A percentile compares a stretch with the other conserved stretches of the same genome.
Conservation (phyloP, 2,113 vertebrate species). For the Muntiacus reevesi region DNA sequence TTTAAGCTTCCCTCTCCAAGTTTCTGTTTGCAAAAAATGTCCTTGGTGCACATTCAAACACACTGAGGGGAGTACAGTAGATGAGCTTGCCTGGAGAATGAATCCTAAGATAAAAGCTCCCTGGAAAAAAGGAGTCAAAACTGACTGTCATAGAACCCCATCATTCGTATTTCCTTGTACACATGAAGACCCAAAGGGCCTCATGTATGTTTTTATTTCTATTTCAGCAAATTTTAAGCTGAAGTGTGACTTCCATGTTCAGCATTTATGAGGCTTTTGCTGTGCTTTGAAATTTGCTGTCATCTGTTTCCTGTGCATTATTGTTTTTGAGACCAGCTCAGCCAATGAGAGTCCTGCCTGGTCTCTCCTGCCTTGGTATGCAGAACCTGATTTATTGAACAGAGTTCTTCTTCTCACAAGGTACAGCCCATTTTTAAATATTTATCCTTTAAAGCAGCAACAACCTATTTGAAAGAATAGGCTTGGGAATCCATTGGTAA, state of each 20-base stretch:
- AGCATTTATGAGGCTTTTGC: slow-evolving; percentile 59
- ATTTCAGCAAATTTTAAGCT: slow-evolving; percentile 58
- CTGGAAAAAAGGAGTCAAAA: slow-evolving; percentile 12
- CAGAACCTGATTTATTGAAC: slow-evolving; percentile 14
- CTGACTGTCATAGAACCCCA: not conserved
- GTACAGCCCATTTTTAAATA: not conserved
- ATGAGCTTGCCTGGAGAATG: not conserved
- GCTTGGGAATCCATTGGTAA: not conserved
- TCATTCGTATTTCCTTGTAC: not conserved
- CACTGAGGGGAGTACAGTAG: not conserved
- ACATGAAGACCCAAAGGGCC: slow-evolving; percentile 16
- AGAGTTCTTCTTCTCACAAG: not conserved
- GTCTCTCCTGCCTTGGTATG: not conserved
- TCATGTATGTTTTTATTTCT: slow-evolving; percentile 39
- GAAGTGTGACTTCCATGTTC: slow-evolving; percentile 50
- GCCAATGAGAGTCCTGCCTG: slow-evolving; percentile 17
- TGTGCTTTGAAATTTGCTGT: slow-evolving; percentile 55
- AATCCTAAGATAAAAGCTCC: slow-evolving; percentile 40
- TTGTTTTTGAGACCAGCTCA: slow-evolving; percentile 27
- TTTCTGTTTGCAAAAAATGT: slow-evolving; percentile 19
- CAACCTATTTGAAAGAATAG: not conserved
- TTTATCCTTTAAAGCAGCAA: not conserved
- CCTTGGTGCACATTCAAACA: not conserved
- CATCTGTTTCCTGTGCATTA: slow-evolving; percentile 43
- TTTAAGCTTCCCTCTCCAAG: not conserved